Evolutionary conservation across 2,113 vertebrate species (phyloP).

Genomic region (Tupaia chinensis): DNA sequence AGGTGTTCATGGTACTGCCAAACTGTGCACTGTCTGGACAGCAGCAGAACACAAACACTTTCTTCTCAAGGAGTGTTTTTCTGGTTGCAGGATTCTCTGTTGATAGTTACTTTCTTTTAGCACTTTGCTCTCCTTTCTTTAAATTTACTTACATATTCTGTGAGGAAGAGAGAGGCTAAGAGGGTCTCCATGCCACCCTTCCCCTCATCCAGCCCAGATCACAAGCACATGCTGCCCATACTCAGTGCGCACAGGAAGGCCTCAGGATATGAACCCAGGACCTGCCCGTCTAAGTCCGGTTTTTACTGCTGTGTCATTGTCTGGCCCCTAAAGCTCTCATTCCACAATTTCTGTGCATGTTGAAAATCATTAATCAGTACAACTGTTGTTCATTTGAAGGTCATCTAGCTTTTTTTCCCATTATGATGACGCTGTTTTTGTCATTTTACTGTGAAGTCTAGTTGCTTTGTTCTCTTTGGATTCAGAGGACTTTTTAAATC

Average conservation of each 20-base stretch:
- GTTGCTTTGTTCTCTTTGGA: background rate
- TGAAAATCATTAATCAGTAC: background rate
- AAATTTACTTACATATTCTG: no score
- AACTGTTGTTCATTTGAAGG: background rate
- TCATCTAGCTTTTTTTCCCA: background rate
- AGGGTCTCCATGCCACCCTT: no score
- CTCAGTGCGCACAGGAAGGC: no score
- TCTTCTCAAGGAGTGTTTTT: background rate
- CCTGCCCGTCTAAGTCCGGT: no score
- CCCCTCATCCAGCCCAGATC: no score
- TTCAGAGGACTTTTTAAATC: background rate
- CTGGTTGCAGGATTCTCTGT: background rate
- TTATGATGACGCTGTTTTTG: background rate
- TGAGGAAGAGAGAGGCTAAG: no score
- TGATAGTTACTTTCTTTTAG: background rate
- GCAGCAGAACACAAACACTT: background rate
- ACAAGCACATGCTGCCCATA: no score
- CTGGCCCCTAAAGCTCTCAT: background rate
- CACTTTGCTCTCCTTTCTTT: background rate
- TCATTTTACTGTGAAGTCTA: background rate
- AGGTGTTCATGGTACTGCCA: constrained; percentile 77
- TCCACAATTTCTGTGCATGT: background rate
- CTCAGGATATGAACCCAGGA: no score
- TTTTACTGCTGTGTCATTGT: no score
- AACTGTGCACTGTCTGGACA: background rate